Conservation (phyloP, 1,140 invertebrate species). For the Cotesia glomerata region DNA sequence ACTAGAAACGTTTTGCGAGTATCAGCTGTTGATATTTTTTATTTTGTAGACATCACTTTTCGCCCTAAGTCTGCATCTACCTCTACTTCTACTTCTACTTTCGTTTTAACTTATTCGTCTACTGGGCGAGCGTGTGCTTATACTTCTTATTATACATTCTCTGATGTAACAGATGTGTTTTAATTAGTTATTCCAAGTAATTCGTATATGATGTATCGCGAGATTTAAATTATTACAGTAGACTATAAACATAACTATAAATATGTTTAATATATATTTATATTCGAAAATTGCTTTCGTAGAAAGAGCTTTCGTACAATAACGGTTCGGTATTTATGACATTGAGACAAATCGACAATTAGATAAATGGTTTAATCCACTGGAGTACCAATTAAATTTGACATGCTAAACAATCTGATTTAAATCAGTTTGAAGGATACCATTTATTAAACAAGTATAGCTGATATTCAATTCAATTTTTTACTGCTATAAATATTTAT, state of each 20-base stretch:
- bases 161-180: constrained; percentile 23
- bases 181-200: constrained; percentile 36
- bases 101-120: too few relatives aligned
- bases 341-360: constrained; percentile 34
- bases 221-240: too few relatives aligned
- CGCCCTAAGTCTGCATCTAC: too few relatives aligned
- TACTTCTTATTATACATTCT: too few relatives aligned
- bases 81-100: too few relatives aligned
- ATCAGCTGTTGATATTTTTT: too few relatives aligned
- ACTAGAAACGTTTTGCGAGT: too few relatives aligned
- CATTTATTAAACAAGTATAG: too few relatives aligned
- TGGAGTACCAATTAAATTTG: neutral
- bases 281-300: neutral
- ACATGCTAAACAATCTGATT: neutral
- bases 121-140: too few relatives aligned
- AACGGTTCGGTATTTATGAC: neutral
- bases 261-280: neutral
- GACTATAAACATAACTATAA: neutral
- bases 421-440: neutral
- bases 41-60: too few relatives aligned
- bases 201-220: neutral
- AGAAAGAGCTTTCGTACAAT: constrained; percentile 33
- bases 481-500: too few relatives aligned
- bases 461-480: too few relatives aligned
- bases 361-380: constrained; percentile 28